Base-by-base conservation (phyloP, 2,113 vertebrate genomes). In the Tenebrosternarchus preto region DNA sequence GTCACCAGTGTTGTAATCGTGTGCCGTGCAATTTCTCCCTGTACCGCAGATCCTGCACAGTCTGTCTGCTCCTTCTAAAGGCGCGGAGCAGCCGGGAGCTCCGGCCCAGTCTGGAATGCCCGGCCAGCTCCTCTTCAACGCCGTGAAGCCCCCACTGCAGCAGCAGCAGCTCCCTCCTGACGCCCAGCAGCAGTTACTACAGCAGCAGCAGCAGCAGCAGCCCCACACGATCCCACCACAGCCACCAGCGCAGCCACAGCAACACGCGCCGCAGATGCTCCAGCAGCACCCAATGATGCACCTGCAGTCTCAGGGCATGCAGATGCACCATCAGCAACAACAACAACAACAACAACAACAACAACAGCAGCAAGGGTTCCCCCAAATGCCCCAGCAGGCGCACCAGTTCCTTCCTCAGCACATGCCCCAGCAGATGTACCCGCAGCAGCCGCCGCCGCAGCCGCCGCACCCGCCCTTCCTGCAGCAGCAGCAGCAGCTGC, bases 61-160 rank as follows among this genome's bases (percentile, higher is more conserved):
- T 80, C 92, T 98, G 80, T 93, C 95, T n/a, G 92, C 94, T 64
- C 92, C 96, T 84, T 93, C 95, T 16, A 99, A 98, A 93, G 91
- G 89, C 24, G 81, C 96, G 85, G 96, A 98, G 8, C 95, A 94
- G 20, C 95, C 95, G 89, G 92, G 92, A 75, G 94, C 90, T 85
- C 96, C 94, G 85, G 90, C 92, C 87, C 95, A 95, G 66, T 90
- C 92, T 84, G 94, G 93, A 78, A 92, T 93, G 66, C 86, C 92
- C 16, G 93, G 89, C 19, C 85, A 95, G 1, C 88, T 94, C 71
- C 85, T 96, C 27, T 95, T 92, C 55, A 87, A 80, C 81, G 82
- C 93, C 46, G 64, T 87, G 31, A 94, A 93, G 84, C 71, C 87
- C 16, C 31, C 84, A 0, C 43, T 76, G 2, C 80, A 77, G 19